These are phyloP conservation scores for Natator depressus DNA, from an alignment of 2,113 vertebrate genomes.

Conservation along the genomic window DNA sequence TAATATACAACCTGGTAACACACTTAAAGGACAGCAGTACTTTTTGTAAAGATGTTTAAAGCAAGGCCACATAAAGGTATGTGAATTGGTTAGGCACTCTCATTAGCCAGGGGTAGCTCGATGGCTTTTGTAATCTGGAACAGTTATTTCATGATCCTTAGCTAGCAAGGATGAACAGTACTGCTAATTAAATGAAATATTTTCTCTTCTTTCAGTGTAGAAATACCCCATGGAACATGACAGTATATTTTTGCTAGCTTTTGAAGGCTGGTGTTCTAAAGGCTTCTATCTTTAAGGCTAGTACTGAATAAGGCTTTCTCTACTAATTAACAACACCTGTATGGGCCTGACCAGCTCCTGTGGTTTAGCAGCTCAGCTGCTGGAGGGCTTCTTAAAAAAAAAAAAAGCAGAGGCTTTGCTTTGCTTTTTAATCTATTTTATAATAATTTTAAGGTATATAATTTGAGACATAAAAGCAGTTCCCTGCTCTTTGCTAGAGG, in stretches of 20 bases:
- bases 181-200: conserved; percentile 67
- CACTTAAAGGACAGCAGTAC: background rate
- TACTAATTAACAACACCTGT: conserved; percentile 66
- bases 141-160: conserved; percentile 61
- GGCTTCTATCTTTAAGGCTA: conserved; percentile 67
- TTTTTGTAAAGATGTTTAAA: background rate
- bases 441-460: conserved; percentile 54
- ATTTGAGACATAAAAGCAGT: conserved; percentile 55
- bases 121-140: conserved; percentile 40
- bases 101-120: conserved; percentile 39
- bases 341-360: conserved; percentile 61
- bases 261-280: conserved; percentile 63
- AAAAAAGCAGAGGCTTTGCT: conserved; percentile 53
- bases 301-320: conserved; percentile 38
- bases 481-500: conserved; percentile 46
- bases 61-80: conserved; percentile 43
- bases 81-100: conserved; percentile 18
- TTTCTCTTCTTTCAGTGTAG: conserved; percentile 71
- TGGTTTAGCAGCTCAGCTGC: conserved; percentile 66
- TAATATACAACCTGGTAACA: background rate
- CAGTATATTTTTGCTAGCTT: conserved; percentile 42
- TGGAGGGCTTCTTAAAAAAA: conserved; percentile 38
- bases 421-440: conserved; percentile 67
- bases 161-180: conserved; percentile 55
- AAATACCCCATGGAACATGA: conserved; percentile 66